phyloP scores from a whole-genome alignment of 92 coral and sea anemone genomes.

The Actinostola sp. region DNA sequence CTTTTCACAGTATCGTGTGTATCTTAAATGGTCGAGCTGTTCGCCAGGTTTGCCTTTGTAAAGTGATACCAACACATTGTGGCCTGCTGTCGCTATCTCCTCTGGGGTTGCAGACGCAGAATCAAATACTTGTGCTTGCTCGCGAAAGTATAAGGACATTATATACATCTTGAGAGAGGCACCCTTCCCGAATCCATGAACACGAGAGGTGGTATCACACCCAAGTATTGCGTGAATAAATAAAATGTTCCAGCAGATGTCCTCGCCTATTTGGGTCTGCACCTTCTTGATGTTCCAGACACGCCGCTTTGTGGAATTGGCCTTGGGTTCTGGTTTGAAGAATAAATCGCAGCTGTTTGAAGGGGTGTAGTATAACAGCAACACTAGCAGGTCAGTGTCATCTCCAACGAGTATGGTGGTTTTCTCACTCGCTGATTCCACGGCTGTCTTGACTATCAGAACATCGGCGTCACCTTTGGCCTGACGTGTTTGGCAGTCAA shows the following conservation, averaged over 20 bases:
- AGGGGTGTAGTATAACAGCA: conserved; percentile 19
- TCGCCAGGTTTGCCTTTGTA: conserved; percentile 48
- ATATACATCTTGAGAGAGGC: conserved; percentile 38
- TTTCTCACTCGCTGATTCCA: conserved; percentile 6
- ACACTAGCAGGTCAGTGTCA: conserved; percentile 41
- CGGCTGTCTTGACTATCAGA: conserved; percentile 36
- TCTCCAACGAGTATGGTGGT: conserved; percentile 35
- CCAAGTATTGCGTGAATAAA: conserved; percentile 49
- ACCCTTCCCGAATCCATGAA: conserved; percentile 40
- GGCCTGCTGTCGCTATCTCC: conserved; percentile 45
- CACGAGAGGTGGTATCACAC: conserved; percentile 47
- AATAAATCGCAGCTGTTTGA: conserved; percentile 15
- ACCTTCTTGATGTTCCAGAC: conserved; percentile 34
- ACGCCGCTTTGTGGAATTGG: conserved; percentile 10
- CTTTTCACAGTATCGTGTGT: conserved; percentile 44
- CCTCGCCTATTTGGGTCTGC: conserved; percentile 24
- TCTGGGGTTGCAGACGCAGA: not conserved
- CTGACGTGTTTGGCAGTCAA: not conserved
- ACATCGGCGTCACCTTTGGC: conserved; percentile 50
- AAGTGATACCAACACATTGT: conserved; percentile 49
- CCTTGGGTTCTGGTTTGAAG: conserved; percentile 45
- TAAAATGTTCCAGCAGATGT: conserved; percentile 35
- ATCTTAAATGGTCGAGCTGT: conserved; percentile 40
- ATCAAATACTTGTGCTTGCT: conserved; percentile 54
- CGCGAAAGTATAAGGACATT: conserved; percentile 35